Conservation (phyloP, 2,797 vertebrate genomes). For the Catamblyrhynchus diadema region DNA sequence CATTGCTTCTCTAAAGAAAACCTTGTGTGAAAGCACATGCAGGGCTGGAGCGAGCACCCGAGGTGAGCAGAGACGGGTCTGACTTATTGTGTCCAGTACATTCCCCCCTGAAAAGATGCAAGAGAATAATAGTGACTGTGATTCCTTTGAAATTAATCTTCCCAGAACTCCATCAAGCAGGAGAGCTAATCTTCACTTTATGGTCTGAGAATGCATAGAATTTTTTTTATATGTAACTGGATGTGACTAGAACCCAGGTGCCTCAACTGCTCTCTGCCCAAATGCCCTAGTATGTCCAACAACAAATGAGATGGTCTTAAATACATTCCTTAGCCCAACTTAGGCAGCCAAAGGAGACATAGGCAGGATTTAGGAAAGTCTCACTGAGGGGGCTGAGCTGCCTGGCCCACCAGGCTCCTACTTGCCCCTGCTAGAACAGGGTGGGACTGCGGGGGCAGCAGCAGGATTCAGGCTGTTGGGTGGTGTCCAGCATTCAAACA, state of each 20-base stretch:
- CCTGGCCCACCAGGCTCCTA: not conserved
- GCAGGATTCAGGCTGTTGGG: not conserved
- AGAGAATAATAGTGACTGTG: not conserved
- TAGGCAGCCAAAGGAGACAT: not conserved
- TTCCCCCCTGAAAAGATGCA: not conserved
- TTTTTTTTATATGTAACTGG: not conserved
- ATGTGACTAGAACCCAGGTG: not conserved
- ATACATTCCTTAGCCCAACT: not conserved
- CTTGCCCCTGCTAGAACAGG: not conserved
- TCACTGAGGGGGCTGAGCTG: not conserved
- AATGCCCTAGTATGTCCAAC: not conserved
- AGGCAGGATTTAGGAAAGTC: not conserved
- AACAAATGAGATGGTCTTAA: not conserved
- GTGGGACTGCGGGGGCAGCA: not conserved
- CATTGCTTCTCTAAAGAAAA: not conserved
- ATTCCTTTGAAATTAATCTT: not conserved
- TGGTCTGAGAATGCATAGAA: not conserved
- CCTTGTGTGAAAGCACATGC: not conserved
- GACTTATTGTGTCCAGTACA: not conserved
- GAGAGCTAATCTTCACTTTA: not conserved
- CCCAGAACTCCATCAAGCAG: not conserved
- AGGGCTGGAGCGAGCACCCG: rapidly evolving
- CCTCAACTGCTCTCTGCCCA: not conserved
- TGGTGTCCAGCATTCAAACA: not conserved
- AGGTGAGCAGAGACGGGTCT: not conserved